Conservation (phyloP, 2,797 vertebrate genomes). For the Urophycis tenuis region DNA sequence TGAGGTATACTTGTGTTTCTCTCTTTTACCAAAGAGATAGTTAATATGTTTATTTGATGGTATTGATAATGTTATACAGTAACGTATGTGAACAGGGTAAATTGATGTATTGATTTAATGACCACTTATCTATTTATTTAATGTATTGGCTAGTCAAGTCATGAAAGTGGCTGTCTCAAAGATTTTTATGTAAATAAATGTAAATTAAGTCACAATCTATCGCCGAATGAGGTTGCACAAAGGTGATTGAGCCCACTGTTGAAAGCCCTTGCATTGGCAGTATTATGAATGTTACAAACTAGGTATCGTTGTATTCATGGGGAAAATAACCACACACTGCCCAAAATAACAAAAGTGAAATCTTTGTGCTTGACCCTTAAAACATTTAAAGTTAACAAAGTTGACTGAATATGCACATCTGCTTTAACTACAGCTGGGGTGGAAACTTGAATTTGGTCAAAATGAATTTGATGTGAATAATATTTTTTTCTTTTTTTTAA, state of each 20-base stretch:
- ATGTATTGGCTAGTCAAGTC: not conserved
- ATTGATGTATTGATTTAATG: not conserved
- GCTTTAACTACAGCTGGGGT: not conserved
- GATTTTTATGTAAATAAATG: too few species aligned
- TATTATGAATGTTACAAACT: too few species aligned
- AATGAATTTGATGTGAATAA: not conserved
- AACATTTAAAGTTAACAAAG: too few species aligned
- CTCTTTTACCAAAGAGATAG: not conserved
- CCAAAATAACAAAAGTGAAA: too few species aligned
- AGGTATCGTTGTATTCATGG: too few species aligned
- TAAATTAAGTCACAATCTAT: too few species aligned
- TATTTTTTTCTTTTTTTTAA: not conserved
- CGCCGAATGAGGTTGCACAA: too few species aligned
- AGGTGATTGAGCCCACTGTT: too few species aligned
- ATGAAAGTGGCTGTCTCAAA: not conserved
- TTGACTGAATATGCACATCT: too few species aligned
- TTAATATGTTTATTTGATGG: not conserved
- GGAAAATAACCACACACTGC: too few species aligned
- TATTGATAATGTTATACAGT: not conserved
- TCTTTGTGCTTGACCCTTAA: too few species aligned
- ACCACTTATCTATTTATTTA: not conserved
- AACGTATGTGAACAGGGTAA: not conserved
- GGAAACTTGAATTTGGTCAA: not conserved
- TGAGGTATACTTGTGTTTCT: not conserved
- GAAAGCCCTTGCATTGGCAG: too few species aligned